Evolutionary conservation across 2,113 vertebrate genomes (phyloP).

Genomic region (Danionella cerebrum): DNA sequence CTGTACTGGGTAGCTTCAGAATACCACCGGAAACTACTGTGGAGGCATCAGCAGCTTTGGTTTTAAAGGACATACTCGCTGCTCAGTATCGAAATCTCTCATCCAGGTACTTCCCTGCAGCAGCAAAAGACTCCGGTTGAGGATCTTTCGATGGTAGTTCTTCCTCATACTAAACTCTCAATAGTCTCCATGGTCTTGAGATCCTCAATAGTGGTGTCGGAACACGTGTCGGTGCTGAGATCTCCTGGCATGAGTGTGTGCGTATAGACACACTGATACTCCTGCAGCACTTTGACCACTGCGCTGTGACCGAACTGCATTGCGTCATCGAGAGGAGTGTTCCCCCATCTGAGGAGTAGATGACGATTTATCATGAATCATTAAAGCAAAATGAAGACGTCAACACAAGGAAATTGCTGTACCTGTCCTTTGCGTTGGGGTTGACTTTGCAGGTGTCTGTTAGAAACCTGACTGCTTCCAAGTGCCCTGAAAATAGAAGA

Average conservation of each 20-base stretch:
- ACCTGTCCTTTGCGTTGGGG: conserved; percentile 77
- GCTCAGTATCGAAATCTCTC: neutral
- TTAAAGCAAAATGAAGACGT: neutral
- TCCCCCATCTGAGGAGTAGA: conserved; percentile 72
- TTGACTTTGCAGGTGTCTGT: conserved; percentile 77
- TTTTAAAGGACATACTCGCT: neutral
- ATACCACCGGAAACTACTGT: neutral
- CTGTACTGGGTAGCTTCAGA: neutral
- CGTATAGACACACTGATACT: conserved; percentile 64
- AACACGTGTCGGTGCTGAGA: neutral
- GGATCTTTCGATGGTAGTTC: neutral
- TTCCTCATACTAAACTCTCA: conserved; percentile 64
- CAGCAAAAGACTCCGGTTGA: neutral
- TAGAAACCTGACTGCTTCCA: conserved; percentile 73
- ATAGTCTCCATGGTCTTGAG: conserved; percentile 61
- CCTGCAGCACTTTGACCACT: conserved; percentile 66
- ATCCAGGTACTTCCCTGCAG: neutral
- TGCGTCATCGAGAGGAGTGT: conserved; percentile 77
- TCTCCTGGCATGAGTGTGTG: conserved; percentile 27
- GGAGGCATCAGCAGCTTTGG: neutral
- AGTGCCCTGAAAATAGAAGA: conserved; percentile 60
- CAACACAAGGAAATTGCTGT: neutral
- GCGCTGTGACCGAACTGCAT: conserved; percentile 69
- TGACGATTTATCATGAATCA: neutral
- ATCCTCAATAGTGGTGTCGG: conserved; percentile 36